These are phyloP conservation scores for Parnassius apollo DNA, from an alignment of 2,888 invertebrate genomes.

Conservation along the genomic window DNA sequence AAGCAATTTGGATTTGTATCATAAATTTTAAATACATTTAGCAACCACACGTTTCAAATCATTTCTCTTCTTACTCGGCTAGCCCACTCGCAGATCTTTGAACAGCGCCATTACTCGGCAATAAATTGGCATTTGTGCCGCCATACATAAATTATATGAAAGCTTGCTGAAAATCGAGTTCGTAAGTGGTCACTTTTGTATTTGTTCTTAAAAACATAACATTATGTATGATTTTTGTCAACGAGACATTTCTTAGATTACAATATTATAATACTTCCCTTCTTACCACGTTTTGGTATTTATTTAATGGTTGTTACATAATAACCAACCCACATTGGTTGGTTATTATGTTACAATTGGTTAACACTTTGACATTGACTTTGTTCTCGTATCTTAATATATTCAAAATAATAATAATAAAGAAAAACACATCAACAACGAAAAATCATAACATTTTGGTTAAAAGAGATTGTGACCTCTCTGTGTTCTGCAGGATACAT, in stretches of 20 bases:
- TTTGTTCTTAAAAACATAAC: constrained; percentile 36
- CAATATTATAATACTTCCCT: constrained; percentile 4
- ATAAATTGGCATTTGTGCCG: constrained; percentile 80
- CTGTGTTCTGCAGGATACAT: too few relatives aligned
- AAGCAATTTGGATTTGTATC: constrained; percentile 71
- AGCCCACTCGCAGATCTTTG: constrained; percentile 79
- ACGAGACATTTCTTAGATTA: constrained; percentile 17
- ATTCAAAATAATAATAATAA: too few relatives aligned
- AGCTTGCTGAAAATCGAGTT: constrained; percentile 71
- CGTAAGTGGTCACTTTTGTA: constrained; percentile 67
- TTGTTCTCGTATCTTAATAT: too few relatives aligned
- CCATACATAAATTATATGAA: constrained; percentile 78
- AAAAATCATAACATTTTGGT: too few relatives aligned
- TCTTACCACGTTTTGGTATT: constrained; percentile 3
- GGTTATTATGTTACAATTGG: too few relatives aligned
- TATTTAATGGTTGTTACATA: constrained; percentile 1
- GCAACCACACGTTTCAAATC: constrained; percentile 68
- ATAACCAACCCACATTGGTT: background rate
- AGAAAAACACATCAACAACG: too few relatives aligned
- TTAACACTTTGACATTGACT: too few relatives aligned
- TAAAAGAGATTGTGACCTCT: too few relatives aligned
- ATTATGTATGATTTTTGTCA: constrained; percentile 33
- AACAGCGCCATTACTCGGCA: constrained; percentile 80
- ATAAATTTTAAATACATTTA: constrained; percentile 80
- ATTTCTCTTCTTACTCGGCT: constrained; percentile 78